These are phyloP conservation scores for Cryptotermes secundus DNA, from an alignment of 1,140 invertebrate genomes.

Conservation along the genomic window DNA sequence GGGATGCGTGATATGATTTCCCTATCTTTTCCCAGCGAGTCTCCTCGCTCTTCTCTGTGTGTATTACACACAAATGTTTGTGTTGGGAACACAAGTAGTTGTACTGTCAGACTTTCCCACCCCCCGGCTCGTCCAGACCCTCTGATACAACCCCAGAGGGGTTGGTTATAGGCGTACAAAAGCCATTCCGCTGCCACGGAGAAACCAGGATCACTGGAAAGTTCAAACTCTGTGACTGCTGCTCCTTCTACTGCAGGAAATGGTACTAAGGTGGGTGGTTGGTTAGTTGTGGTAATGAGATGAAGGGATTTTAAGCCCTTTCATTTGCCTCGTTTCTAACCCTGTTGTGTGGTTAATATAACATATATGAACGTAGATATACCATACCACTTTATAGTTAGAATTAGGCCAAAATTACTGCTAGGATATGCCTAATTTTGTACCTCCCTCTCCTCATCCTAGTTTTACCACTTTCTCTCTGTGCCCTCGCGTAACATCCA, in stretches of 20 bases:
- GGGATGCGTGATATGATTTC: conserved; percentile 1
- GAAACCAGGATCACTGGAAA: background rate
- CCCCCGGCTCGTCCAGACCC: background rate
- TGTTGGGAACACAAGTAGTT: background rate
- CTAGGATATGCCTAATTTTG: conserved; percentile 1
- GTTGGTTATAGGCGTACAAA: conserved; percentile 19
- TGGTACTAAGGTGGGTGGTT: background rate
- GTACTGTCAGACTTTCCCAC: background rate
- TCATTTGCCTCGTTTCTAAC: conserved; percentile 11
- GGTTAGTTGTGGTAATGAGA: conserved; percentile 16
- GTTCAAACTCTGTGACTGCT: background rate
- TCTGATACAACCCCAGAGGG: background rate
- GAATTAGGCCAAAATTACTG: conserved; percentile 19
- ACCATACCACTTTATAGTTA: background rate
- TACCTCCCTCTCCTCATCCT: background rate
- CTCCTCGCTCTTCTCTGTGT: background rate
- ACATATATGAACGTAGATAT: background rate
- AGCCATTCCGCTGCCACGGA: background rate
- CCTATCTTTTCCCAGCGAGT: background rate
- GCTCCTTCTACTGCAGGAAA: background rate
- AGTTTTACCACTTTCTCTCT: background rate
- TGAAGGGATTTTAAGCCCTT: conserved; percentile 6
- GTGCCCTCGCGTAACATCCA: background rate
- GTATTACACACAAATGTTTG: background rate
- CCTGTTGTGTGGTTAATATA: conserved; percentile 19